Base-by-base conservation (phyloP, 2,888 invertebrate genomes). In the Drosophila histrio region DNA sequence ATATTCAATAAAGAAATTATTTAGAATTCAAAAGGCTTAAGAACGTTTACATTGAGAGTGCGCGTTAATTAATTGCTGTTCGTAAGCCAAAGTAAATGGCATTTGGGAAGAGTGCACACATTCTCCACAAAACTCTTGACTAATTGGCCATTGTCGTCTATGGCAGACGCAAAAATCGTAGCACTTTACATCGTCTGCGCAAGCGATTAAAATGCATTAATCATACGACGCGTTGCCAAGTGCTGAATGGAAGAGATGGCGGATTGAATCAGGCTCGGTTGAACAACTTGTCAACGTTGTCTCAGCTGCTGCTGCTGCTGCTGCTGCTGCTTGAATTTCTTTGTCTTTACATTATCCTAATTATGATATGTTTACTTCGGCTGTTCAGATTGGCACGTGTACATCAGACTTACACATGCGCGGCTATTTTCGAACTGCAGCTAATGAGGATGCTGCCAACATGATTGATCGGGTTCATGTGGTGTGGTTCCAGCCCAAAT, bases 271-370 rank as follows among this genome's bases (percentile, higher is more conserved):
- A 43, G 44, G 19, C 43, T 36, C 61, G 65, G 65, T 72, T 83
- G 69, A 80, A 80, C 63, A 74, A 74, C 65, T 39, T 73, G 70
- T 70, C 66, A 62, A 53, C 36, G 22, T 13, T 30, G 58, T 41
- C 71, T 59, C 75, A 67, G 67, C 50, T 73, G 68, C 22, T 46
- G 36, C 21, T 47, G 8, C 43, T 43, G n/a, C n/a, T n/a, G n/a
- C n/a, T n/a, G 38, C 30, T 46, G 36, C 21, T 47, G 8, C 43
- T 43, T 41, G 53, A 21, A 15, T 26, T 26, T 34, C 26, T 57
- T 69, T 79, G 77, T 71, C 72, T 54, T 49, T 63, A 65, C 75
- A 85, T 79, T 82, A 81, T 85, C 77, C 68, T 77, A 85, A 82
- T 82, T 85, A 72, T 65, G 69, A 79, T 71, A 56, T 61, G 72